Evolutionary conservation across 2,888 invertebrate genomes (phyloP).

Genomic region (Drosophila austrosaltans): DNA sequence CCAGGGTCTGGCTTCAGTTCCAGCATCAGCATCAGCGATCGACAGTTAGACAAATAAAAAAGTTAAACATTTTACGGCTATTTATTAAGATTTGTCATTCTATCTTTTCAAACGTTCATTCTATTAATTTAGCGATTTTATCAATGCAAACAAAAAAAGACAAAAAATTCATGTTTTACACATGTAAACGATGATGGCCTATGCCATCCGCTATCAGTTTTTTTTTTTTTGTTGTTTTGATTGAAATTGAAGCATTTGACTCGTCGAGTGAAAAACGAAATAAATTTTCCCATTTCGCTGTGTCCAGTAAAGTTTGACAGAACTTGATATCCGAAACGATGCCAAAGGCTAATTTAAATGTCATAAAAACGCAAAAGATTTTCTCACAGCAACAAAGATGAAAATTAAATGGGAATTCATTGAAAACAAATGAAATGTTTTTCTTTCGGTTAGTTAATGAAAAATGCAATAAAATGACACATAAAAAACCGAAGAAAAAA

Average conservation of each 20-base stretch:
- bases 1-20: slow-evolving; percentile 33
- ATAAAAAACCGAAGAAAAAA: slow-evolving; percentile 40
- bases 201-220: neutral
- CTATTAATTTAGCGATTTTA: slow-evolving; percentile 65
- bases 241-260: slow-evolving; percentile 53
- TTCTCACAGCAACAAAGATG: slow-evolving; percentile 53
- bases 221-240: slow-evolving; percentile 26
- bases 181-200: slow-evolving; percentile 39
- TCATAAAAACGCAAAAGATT: slow-evolving; percentile 65
- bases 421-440: slow-evolving; percentile 62
- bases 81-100: slow-evolving; percentile 41
- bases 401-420: slow-evolving; percentile 35
- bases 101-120: slow-evolving; percentile 24
- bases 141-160: slow-evolving; percentile 54
- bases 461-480: slow-evolving; percentile 67
- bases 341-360: slow-evolving; percentile 73
- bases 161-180: slow-evolving; percentile 49
- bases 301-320: slow-evolving; percentile 31
- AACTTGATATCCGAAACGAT: slow-evolving; percentile 68
- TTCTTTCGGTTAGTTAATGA: slow-evolving; percentile 67
- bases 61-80: slow-evolving; percentile 60
- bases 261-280: slow-evolving; percentile 42
- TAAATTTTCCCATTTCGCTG: slow-evolving; percentile 43
- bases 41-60: slow-evolving; percentile 51
- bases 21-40: slow-evolving; percentile 9